Evolutionary conservation across 2,888 invertebrate genomes (phyloP).

Genomic region (Lissocephala sabroskyi): DNA sequence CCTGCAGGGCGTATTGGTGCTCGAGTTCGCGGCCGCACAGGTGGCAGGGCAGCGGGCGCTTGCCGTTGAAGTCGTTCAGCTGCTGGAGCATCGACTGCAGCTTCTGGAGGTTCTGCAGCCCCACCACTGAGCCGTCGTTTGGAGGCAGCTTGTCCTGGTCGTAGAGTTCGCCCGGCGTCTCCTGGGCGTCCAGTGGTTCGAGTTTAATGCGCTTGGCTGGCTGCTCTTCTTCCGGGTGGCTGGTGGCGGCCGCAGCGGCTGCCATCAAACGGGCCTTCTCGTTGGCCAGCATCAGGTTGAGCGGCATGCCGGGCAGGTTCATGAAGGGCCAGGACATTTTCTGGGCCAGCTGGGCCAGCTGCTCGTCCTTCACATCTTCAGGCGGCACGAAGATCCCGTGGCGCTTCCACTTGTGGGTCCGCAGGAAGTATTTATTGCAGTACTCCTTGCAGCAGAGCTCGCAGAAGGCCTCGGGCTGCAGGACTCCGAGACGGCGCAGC

Average conservation of each 20-base stretch:
- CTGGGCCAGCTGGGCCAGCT: slow-evolving; percentile 26
- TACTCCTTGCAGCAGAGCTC: slow-evolving; percentile 95
- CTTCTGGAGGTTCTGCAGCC: slow-evolving; percentile 89
- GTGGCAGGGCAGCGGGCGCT: slow-evolving; percentile 76
- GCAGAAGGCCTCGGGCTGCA: slow-evolving; percentile 92
- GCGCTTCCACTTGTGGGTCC: slow-evolving; percentile 93
- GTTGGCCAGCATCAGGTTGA: slow-evolving; percentile 80
- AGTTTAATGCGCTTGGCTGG: slow-evolving; percentile 65
- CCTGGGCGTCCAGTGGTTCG: slow-evolving; percentile 44
- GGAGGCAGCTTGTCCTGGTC: too few relatives aligned
- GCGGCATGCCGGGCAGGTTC: slow-evolving; percentile 76
- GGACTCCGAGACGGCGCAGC: slow-evolving; percentile 83
- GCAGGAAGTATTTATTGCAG: slow-evolving; percentile 92
- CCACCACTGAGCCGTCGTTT: slow-evolving; percentile 74
- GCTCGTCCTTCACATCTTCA: slow-evolving; percentile 77
- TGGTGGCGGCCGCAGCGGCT: slow-evolving; percentile 23
- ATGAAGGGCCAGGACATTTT: slow-evolving; percentile 62
- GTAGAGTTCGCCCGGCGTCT: slow-evolving; percentile 17
- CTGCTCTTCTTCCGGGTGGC: slow-evolving; percentile 28
- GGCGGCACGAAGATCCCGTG: slow-evolving; percentile 85
- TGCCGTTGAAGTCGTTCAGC: slow-evolving; percentile 84
- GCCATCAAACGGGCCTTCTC: slow-evolving; percentile 44
- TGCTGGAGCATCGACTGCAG: slow-evolving; percentile 93
- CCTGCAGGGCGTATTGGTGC: slow-evolving; percentile 79
- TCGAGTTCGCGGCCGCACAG: slow-evolving; percentile 83